phyloP scores from a whole-genome alignment of 2,888 invertebrate species.

The Bellardia bayeri region DNA sequence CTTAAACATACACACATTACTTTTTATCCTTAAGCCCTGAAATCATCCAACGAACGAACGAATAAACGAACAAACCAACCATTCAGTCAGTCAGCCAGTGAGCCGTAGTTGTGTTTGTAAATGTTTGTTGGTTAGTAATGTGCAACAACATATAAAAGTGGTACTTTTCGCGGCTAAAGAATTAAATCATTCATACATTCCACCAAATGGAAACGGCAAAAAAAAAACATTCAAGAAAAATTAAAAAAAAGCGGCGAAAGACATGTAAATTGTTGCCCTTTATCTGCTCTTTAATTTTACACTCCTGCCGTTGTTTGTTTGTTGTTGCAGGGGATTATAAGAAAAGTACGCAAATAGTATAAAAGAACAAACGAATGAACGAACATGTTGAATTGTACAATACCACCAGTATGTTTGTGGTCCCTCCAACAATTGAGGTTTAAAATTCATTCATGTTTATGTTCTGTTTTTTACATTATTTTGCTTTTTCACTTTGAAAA shows the following conservation, averaged over 20 bases:
- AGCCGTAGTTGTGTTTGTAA: slow-evolving; percentile 28
- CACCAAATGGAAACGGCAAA: slow-evolving; percentile 58
- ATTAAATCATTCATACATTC: slow-evolving; percentile 73
- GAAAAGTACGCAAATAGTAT: slow-evolving; percentile 36
- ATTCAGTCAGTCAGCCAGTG: slow-evolving; percentile 30
- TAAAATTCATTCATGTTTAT: slow-evolving; percentile 51
- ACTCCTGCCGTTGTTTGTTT: slow-evolving; percentile 55
- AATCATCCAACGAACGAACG: slow-evolving; percentile 6
- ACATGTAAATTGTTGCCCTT: slow-evolving; percentile 71
- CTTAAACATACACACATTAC: slow-evolving; percentile 8
- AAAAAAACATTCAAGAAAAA: slow-evolving; percentile 30
- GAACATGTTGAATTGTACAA: slow-evolving; percentile 60
- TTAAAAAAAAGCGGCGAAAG: slow-evolving; percentile 45
- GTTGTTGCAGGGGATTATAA: slow-evolving; percentile 58
- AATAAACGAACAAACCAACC: neutral
- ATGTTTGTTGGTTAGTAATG: slow-evolving; percentile 61
- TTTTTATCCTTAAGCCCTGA: neutral
- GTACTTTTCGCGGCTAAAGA: slow-evolving; percentile 72
- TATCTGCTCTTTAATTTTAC: slow-evolving; percentile 70
- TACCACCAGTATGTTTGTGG: slow-evolving; percentile 72
- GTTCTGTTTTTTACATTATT: slow-evolving; percentile 6
- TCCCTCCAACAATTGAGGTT: slow-evolving; percentile 67
- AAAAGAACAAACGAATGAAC: slow-evolving; percentile 27
- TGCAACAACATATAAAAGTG: slow-evolving; percentile 67
- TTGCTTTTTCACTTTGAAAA: slow-evolving; percentile 7